phyloP scores from a whole-genome alignment of 2,888 invertebrate genomes.

The Drosophila fulvimacula region DNA sequence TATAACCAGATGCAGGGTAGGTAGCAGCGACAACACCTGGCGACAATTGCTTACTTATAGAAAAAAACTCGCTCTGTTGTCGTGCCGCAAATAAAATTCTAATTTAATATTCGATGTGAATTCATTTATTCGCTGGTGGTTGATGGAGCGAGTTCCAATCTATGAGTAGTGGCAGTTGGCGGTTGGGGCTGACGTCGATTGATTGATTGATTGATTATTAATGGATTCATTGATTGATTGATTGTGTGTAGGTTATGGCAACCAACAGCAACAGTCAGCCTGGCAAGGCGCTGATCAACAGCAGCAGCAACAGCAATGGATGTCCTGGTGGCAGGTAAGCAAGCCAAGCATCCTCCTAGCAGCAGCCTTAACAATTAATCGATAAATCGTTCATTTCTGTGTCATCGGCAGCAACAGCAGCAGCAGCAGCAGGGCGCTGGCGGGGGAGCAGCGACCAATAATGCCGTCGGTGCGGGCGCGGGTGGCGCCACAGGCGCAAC shows the following conservation, averaged over 20 bases:
- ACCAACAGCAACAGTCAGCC: conserved; percentile 81
- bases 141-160: conserved; percentile 37
- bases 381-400: conserved; percentile 1
- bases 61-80: conserved; percentile 36
- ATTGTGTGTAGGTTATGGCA: conserved; percentile 72
- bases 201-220: neutral
- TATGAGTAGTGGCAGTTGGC: conserved; percentile 4
- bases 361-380: neutral
- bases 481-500: conserved; percentile 42
- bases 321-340: conserved; percentile 84
- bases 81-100: conserved; percentile 43
- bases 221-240: conserved; percentile 8
- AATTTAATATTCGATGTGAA: conserved; percentile 29
- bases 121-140: conserved; percentile 28
- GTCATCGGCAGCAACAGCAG: conserved; percentile 26
- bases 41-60: conserved; percentile 29
- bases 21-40: conserved; percentile 24
- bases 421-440: conserved; percentile 58
- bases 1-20: conserved; percentile 83
- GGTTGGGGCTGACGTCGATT: conserved; percentile 8
- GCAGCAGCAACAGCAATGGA: conserved; percentile 84
- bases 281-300: conserved; percentile 83
- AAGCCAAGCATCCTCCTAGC: neutral
- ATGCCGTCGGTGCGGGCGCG: conserved; percentile 45
- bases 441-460: conserved; percentile 55